These are phyloP conservation scores for Chanos chanos DNA, from an alignment of 2,797 vertebrate genomes.

Conservation along the genomic window DNA sequence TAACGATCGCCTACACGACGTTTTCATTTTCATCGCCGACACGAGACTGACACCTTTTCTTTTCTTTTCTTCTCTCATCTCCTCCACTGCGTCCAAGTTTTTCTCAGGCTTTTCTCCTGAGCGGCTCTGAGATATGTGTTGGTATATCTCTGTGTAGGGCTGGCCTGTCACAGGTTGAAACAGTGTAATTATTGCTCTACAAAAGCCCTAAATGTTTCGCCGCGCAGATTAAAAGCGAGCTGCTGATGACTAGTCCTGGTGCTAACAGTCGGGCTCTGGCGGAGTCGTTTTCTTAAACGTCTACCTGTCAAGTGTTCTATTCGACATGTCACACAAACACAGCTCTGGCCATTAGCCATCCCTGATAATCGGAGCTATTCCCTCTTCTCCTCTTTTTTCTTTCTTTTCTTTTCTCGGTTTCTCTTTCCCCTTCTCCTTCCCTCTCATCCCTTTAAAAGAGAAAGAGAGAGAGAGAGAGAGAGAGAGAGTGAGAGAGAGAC, in stretches of 20 bases:
- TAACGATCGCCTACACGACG: too few relatives aligned
- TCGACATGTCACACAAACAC: constrained; percentile 68
- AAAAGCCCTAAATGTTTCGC: too few relatives aligned
- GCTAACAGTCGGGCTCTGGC: constrained; percentile 66
- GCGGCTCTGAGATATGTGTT: too few relatives aligned
- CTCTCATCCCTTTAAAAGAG: constrained; percentile 14
- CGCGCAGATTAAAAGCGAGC: constrained; percentile 69
- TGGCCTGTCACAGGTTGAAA: too few relatives aligned
- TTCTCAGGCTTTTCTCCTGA: too few relatives aligned
- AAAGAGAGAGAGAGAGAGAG: neutral
- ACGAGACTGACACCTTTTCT: too few relatives aligned
- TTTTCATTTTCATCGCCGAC: too few relatives aligned
- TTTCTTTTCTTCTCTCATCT: too few relatives aligned
- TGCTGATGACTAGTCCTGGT: constrained; percentile 65
- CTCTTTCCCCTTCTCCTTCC: constrained; percentile 32
- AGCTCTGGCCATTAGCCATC: constrained; percentile 64
- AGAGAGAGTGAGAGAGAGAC: neutral
- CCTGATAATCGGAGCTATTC: constrained; percentile 72
- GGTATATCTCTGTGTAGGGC: too few relatives aligned
- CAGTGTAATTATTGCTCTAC: too few relatives aligned
- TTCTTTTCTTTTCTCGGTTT: constrained; percentile 37
- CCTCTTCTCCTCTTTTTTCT: constrained; percentile 58
- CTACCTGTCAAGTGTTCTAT: constrained; percentile 71
- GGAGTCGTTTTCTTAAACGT: constrained; percentile 59
- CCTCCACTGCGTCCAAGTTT: too few relatives aligned